A percentile compares a stretch with the other conserved stretches of the same genome.
These are phyloP conservation scores for Troglohyphantes excavatus DNA, from an alignment of 2,888 invertebrate genomes.

Conservation along the genomic window DNA sequence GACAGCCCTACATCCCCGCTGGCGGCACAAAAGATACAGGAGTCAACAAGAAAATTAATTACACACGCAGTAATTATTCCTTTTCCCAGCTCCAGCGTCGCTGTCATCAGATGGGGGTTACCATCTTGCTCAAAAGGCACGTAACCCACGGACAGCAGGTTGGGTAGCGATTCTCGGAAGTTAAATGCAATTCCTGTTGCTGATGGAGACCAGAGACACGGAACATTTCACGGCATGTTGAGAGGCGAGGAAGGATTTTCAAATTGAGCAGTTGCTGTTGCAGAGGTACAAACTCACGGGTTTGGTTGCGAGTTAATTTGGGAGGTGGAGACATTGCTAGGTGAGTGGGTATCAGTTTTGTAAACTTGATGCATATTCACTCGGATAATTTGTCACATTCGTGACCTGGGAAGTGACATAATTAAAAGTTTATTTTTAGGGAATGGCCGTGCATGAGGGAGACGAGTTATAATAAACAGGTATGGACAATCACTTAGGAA, in stretches of 20 bases:
- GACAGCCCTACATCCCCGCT: neutral
- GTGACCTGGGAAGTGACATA: neutral
- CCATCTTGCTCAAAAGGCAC: too few relatives aligned
- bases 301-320: conserved; percentile 9
- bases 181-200: neutral
- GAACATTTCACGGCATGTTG: neutral
- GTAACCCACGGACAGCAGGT: too few relatives aligned
- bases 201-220: neutral
- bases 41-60: conserved; percentile 47
- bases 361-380: too few relatives aligned
- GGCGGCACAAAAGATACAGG: neutral
- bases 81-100: conserved; percentile 21
- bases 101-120: too few relatives aligned
- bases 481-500: too few relatives aligned
- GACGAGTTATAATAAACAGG: too few relatives aligned
- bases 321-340: neutral
- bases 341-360: neutral
- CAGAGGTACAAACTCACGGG: neutral
- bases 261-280: neutral
- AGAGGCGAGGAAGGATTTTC: neutral
- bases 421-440: neutral
- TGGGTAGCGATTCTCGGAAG: neutral
- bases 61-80: conserved; percentile 56
- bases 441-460: neutral
- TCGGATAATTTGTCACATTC: too few relatives aligned